Base-by-base conservation (phyloP, 2,888 invertebrate genomes). In the Rhabditoides inermis region DNA sequence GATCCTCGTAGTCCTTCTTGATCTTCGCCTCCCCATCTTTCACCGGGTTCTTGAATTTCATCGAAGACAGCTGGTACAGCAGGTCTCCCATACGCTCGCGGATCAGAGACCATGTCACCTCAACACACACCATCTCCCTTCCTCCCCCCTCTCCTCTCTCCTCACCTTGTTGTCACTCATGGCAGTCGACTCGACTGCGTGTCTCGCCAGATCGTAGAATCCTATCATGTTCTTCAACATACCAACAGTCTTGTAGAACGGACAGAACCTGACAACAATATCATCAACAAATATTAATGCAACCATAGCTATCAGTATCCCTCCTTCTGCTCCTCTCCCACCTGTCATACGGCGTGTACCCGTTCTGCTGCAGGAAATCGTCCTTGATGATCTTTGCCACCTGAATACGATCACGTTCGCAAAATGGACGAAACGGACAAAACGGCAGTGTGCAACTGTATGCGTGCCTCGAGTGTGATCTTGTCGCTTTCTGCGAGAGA, bases 41-140 rank as follows among this genome's bases (percentile, higher is more conserved):
- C 23, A 90, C 88, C 39, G 95, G 94, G 80, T 98, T 94, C 88
- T 91, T 94, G 84, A 95, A 95, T 81, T 98, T 98, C 95, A 98
- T 95, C 77, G 89, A 89, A 76, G 88, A 90, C 68, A 98, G 84
- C 79, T 92, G 90, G 82, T 98, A 94, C 72, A 98, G 84, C 73
- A 90, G 87, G 78, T 87, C 88, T 76, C 87, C 87, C 90, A 98
- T 90, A 73, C 89, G 87, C 77, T 98, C 98, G 61, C 89, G 85
- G 79, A 98, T 98, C 49, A 88, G 87, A 76, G 86, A 86, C 94
- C 95, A 98, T 12, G 51, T 51, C 22, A 91, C 83, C 51, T 36
- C n/a, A 42, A 42, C 18, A 25, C 27, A 6, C 10, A 23, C 28
- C n/a, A 18, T 15, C 7, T 18, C n/a, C 6, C 7, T n/a, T 39